Base-by-base conservation (phyloP, 2,888 invertebrate species). In the Parascotia fuliginaria region DNA sequence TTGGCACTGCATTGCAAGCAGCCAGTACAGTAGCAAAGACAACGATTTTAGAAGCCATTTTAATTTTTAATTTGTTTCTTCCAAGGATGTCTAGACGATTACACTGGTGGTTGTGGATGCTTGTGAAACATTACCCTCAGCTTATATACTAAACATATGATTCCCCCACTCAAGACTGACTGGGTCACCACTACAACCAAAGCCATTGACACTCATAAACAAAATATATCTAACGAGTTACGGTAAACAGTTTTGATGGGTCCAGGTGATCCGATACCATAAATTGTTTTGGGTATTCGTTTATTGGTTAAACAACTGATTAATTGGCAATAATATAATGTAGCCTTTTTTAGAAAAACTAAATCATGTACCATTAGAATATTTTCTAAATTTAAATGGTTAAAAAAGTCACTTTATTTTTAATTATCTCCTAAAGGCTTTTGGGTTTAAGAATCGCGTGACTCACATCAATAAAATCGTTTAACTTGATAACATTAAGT, bases 201-300 rank as follows among this genome's bases (percentile, higher is more conserved):
- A 81, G 83, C 79, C 80, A 83, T 82, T 83, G 83, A 85, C 84
- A 86, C 81, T 79, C 80, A 78, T 83, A 84, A 83, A 78, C 75
- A 73, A 79, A 77, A 80, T 82, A 79, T 77, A 78, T 79, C 73
- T 75, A 75, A 61, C 71, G 70, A 65, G 63, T 83, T 85, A 86
- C 87, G 82, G 87, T 89, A 87, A 80, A 82, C 65, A 67, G 67
- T 76, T 81, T 74, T 78, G 74, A 83, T 75, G 65, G 65, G 63
- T 71, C 65, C 77, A 68, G 73, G 67, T 75, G 75, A 76, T 79
- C 68, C 60, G 77, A 78, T 75, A 75, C 56, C 74, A 77, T 84
- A 81, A 84, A 84, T 80, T 78, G 64, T 46, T 45, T 45, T 43
- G 42, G 51, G 58, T 61, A 67, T 65, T 74, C 71, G 68, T 65